Evolutionary conservation across 2,797 vertebrate genomes (phyloP), one percentile per base, ranked within the genome.

Genomic region (Iguana delicatissima): DNA sequence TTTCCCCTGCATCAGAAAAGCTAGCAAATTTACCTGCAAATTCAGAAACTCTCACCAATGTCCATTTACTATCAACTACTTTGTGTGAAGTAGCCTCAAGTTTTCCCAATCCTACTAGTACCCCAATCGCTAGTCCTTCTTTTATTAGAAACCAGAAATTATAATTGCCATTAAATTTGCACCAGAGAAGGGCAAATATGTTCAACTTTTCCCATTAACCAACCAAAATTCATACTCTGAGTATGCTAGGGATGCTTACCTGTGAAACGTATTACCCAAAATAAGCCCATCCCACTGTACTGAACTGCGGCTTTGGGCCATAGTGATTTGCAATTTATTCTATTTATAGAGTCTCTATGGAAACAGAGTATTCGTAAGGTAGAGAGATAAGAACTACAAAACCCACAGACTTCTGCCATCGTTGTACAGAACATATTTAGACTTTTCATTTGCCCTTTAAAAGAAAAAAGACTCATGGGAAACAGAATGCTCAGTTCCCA

Each of bases 261-360:
- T 84, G 74, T 55, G n/a, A 59, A 84, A 87, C 50, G 50, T 77
- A 77, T 77, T 87, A 77, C 18, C 6, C 9, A 42, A 80, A 67
- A 50, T 13, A 20, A 46, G 7, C 14, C 18, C 46, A 64, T 10
- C 24, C 55, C 80, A 38, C 57, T 79, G 16, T 79, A 46, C 12
- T 69, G 59, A 91, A 87, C 32, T 79, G 46, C 92, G 91, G 46
- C 93, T 95, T 10, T 16, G 64, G 90, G 89, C 92, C 95, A 95
- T 87, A 80, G 91, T 62, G 89, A 95, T 94, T 95, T 84, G 89
- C 93, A 97, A 94, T 94, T 96, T 93, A 92, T 96, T 97, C 97
- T 97, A 97, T 97, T 97, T 97, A 96, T 97, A 96, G 95, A 89
- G 95, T 98, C 96, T 97, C 97, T 97, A 98, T 97, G 97, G 97